These are phyloP conservation scores for Diphyllodes magnificus DNA, from an alignment of 2,113 vertebrate species.

Conservation along the genomic window DNA sequence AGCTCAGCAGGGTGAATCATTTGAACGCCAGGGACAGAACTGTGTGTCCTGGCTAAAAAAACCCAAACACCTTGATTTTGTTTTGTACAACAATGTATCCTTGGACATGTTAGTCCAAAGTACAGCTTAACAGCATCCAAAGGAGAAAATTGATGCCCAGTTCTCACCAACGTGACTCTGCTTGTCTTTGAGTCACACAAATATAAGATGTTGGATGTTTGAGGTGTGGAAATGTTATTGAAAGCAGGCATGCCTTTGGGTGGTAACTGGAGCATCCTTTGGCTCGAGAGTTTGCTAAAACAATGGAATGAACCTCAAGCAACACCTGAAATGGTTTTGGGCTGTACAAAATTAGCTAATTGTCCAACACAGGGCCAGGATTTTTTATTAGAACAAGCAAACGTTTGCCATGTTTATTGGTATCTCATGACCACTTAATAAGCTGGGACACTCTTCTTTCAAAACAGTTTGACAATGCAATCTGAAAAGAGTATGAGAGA, in stretches of 20 bases:
- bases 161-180: background rate
- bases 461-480: background rate
- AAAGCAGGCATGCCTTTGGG: background rate
- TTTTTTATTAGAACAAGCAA: background rate
- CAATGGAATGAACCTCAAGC: background rate
- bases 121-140: background rate
- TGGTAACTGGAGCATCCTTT: background rate
- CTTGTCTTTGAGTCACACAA: background rate
- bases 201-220: background rate
- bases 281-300: background rate
- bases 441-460: background rate
- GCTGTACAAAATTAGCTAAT: background rate
- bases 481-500: background rate
- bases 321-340: background rate
- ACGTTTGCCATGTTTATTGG: background rate
- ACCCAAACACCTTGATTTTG: background rate
- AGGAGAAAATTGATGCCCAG: background rate
- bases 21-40: background rate
- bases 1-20: background rate
- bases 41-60: background rate
- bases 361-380: background rate
- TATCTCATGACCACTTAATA: background rate
- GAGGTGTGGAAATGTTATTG: background rate
- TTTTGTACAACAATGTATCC: background rate
- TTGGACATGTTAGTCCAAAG: background rate